A percentile compares a stretch with the other conserved stretches of the same genome.
These are phyloP conservation scores for Nemopilema nomurai DNA, from an alignment of 30 jellyfish, hydroid and myxozoan genomes.

Conservation along the genomic window DNA sequence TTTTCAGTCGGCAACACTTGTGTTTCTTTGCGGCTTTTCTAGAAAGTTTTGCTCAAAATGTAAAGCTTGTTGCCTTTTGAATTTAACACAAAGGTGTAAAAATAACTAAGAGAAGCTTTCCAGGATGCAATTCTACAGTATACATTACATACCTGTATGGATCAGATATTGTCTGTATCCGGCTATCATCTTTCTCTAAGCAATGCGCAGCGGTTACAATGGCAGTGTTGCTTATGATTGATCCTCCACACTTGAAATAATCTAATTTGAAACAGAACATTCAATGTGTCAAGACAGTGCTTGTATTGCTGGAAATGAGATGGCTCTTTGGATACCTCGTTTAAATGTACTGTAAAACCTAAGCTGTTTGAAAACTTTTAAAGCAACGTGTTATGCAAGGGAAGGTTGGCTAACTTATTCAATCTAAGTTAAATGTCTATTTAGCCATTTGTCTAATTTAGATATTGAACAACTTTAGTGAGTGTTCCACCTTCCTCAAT, in stretches of 20 bases:
- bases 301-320: neutral
- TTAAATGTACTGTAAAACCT: no score
- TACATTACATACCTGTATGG: neutral
- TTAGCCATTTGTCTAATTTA: no score
- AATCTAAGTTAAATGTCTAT: no score
- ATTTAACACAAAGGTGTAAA: neutral
- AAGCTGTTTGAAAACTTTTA: no score
- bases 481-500: no score
- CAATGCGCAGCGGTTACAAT: conserved; percentile 74
- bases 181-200: neutral
- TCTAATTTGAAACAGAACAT: neutral
- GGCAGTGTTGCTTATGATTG: conserved; percentile 36
- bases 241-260: conserved; percentile 47
- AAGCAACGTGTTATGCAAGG: no score
- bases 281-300: neutral
- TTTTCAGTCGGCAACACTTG: no score
- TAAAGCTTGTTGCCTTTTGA: no score
- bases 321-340: neutral
- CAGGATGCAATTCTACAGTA: neutral
- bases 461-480: no score
- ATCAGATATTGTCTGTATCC: neutral
- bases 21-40: no score
- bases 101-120: neutral
- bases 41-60: no score
- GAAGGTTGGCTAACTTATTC: no score